These are phyloP conservation scores for Chrysopilus asiliformis DNA, from an alignment of 2,888 invertebrate genomes.

Conservation along the genomic window DNA sequence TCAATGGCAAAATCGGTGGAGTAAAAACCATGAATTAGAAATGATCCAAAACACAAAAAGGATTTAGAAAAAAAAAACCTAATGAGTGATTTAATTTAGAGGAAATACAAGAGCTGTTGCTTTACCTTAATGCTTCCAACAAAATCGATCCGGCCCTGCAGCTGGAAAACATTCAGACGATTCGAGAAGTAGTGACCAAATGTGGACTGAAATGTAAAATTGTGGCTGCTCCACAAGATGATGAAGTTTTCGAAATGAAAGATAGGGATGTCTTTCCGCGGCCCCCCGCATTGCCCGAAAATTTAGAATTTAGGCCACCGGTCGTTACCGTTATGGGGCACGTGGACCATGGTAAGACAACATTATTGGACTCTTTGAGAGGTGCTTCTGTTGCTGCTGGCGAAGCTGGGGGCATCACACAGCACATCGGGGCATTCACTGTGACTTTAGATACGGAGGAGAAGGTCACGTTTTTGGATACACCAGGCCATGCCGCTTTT, in stretches of 20 bases:
- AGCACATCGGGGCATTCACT: conserved; percentile 96
- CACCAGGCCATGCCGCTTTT: conserved; percentile 98
- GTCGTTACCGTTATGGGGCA: conserved; percentile 99
- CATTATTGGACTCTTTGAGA: conserved; percentile 77
- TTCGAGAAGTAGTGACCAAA: conserved; percentile 53
- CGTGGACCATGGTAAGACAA: conserved; percentile 99
- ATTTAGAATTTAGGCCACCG: conserved; percentile 65
- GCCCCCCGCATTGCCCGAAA: conserved; percentile 50
- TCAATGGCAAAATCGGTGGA: too few relatives aligned
- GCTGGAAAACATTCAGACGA: conserved; percentile 50
- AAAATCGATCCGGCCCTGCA: conserved; percentile 42
- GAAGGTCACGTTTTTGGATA: conserved; percentile 87
- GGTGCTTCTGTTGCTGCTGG: conserved; percentile 74
- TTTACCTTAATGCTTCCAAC: conserved; percentile 46
- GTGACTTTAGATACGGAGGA: conserved; percentile 57
- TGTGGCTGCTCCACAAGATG: conserved; percentile 36
- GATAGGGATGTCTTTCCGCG: conserved; percentile 44
- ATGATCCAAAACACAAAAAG: too few relatives aligned
- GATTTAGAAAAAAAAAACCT: too few relatives aligned
- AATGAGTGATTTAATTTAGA: conserved; percentile 43
- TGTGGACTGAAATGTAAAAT: conserved; percentile 49
- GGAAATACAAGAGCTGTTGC: conserved; percentile 54
- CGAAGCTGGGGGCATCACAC: conserved; percentile 98
- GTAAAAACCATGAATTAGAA: too few relatives aligned
- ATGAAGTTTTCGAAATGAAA: conserved; percentile 18